Conservation (phyloP, 1,140 invertebrate genomes). For the Drosophila jambulina region DNA sequence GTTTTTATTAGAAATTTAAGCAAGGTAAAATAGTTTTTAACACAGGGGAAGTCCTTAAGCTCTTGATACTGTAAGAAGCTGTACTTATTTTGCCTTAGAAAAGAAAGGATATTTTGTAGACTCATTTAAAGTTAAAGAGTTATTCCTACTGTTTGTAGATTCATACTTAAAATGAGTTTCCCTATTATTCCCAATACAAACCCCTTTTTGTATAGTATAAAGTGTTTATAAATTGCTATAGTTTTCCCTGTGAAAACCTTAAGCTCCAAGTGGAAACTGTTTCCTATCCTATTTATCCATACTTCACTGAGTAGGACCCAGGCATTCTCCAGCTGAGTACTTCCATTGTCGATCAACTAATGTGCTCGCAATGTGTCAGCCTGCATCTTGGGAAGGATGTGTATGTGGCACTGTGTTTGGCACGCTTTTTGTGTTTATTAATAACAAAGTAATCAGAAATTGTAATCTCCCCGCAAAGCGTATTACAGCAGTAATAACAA, state of each 20-base stretch:
- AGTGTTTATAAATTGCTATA: not conserved
- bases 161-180: not conserved
- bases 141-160: too few species aligned
- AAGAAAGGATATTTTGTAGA: too few species aligned
- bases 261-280: not conserved
- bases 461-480: constrained; percentile 78
- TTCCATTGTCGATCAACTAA: constrained; percentile 21
- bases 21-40: not conserved
- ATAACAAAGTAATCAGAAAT: constrained; percentile 83
- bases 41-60: not conserved
- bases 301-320: not conserved
- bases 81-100: not conserved
- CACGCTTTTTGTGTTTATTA: constrained; percentile 79
- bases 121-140: not conserved
- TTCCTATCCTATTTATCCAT: constrained; percentile 1
- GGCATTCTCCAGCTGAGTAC: constrained; percentile 12
- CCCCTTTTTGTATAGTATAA: not conserved
- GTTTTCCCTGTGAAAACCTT: not conserved
- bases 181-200: not conserved
- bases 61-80: too few species aligned
- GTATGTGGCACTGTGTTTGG: constrained; percentile 44
- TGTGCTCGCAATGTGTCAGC: constrained; percentile 23
- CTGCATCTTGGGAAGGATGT: constrained; percentile 23
- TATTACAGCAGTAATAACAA: constrained; percentile 81
- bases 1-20: not conserved